Conservation (phyloP, 2,113 vertebrate species). For the Esox niger region DNA sequence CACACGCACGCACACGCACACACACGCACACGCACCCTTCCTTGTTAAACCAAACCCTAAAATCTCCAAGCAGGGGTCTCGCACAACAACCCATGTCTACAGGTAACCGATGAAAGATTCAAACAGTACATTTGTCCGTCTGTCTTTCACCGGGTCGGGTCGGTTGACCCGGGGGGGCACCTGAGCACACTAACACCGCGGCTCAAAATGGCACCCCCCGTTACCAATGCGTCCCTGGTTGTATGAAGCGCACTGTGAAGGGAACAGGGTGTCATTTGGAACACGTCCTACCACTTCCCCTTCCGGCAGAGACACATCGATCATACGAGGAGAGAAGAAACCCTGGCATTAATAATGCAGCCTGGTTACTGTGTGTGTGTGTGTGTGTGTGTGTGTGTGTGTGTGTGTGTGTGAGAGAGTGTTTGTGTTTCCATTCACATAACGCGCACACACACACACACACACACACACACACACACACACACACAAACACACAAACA, state of each 20-base stretch:
- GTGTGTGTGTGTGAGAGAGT: background rate
- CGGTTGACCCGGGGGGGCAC: too few relatives aligned
- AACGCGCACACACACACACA: background rate
- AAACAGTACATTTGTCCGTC: too few relatives aligned
- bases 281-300: slow-evolving; percentile 17
- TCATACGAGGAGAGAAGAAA: slow-evolving; percentile 44
- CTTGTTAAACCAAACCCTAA: too few relatives aligned
- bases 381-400: background rate
- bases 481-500: slow-evolving; percentile 3
- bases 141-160: too few relatives aligned
- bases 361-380: slow-evolving; percentile 14
- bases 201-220: too few relatives aligned
- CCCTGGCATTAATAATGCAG: slow-evolving; percentile 65
- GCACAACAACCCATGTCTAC: slow-evolving; percentile 5
- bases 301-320: slow-evolving; percentile 40
- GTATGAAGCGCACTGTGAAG: background rate
- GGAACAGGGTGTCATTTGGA: background rate
- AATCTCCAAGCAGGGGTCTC: background rate
- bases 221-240: too few relatives aligned
- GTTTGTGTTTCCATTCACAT: background rate
- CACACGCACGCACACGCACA: background rate
- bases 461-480: slow-evolving; percentile 4
- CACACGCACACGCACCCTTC: background rate
- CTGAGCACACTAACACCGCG: background rate
- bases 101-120: slow-evolving; percentile 34